These are phyloP conservation scores for Enteromius radiatus DNA, from an alignment of 2,797 vertebrate genomes.

Conservation along the genomic window DNA sequence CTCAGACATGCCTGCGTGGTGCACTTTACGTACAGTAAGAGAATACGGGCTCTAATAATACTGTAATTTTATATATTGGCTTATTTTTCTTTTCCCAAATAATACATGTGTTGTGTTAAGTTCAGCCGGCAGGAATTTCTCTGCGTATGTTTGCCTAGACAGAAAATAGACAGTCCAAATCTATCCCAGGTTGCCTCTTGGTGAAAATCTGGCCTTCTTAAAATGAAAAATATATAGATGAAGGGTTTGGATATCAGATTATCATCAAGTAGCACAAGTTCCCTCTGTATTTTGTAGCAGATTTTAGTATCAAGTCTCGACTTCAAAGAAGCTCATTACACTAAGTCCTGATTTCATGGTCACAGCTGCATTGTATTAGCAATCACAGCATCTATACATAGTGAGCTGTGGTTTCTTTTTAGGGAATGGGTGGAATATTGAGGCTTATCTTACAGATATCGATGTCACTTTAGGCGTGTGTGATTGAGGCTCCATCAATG, in stretches of 20 bases:
- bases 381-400: conserved; percentile 74
- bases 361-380: conserved; percentile 82
- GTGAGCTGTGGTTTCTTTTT: conserved; percentile 62
- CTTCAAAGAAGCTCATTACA: conserved; percentile 84
- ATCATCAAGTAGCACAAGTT: conserved; percentile 81
- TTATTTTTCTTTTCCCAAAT: conserved; percentile 74
- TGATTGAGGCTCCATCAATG: conserved; percentile 62
- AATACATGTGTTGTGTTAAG: conserved; percentile 72
- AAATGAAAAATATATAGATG: conserved; percentile 72
- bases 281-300: conserved; percentile 77
- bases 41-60: conserved; percentile 71
- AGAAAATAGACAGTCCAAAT: conserved; percentile 75
- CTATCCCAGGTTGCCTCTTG: conserved; percentile 69
- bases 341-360: conserved; percentile 85
- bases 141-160: conserved; percentile 71
- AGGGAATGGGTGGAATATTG: conserved; percentile 61
- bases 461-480: conserved; percentile 64
- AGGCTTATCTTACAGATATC: conserved; percentile 73
- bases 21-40: conserved; percentile 63
- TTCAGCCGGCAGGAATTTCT: conserved; percentile 66
- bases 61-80: conserved; percentile 74
- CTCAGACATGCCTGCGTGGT: conserved; percentile 62
- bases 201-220: conserved; percentile 69
- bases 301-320: conserved; percentile 82
- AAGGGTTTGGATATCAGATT: conserved; percentile 79